Percentiles rank a stretch among this genome's conserved stretches.
Conservation (phyloP, 1,140 invertebrate genomes). For the Tetramorium simillimum region DNA sequence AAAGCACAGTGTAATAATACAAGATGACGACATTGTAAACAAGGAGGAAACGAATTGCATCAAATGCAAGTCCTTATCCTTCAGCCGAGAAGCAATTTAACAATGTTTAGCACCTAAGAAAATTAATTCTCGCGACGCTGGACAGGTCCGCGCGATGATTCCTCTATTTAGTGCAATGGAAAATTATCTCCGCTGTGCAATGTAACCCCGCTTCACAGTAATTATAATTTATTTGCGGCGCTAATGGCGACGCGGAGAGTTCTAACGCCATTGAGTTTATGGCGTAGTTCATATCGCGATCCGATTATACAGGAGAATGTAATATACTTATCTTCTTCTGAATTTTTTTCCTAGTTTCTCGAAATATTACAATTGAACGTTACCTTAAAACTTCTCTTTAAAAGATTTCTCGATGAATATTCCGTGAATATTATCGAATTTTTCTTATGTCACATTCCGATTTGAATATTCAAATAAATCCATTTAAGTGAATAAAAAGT, state of each 20-base stretch:
- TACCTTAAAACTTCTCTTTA: background rate
- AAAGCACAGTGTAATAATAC: background rate
- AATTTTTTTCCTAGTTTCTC: background rate
- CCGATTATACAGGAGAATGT: background rate
- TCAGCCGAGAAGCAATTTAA: background rate
- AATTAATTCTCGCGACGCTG: constrained; percentile 1
- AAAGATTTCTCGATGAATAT: background rate
- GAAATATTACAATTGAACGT: constrained; percentile 8
- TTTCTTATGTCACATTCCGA: background rate
- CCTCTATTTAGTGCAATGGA: constrained; percentile 18
- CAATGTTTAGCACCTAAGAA: constrained; percentile 6
- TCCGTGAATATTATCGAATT: background rate
- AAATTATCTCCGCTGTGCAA: constrained; percentile 9
- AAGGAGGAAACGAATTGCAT: background rate
- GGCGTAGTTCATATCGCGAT: background rate
- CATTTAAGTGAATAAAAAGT: background rate
- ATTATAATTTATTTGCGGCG: constrained; percentile 40
- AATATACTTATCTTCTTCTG: background rate
- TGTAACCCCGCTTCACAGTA: constrained; percentile 10
- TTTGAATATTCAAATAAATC: background rate
- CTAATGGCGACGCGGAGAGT: constrained; percentile 2
- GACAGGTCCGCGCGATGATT: background rate
- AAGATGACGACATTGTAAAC: background rate
- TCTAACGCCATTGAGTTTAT: constrained; percentile 14
- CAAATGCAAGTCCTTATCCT: background rate